Evolutionary conservation across 1,140 invertebrate species (phyloP), one percentile per base, ranked within the genome.

Genomic region (Eumaeus atala): DNA sequence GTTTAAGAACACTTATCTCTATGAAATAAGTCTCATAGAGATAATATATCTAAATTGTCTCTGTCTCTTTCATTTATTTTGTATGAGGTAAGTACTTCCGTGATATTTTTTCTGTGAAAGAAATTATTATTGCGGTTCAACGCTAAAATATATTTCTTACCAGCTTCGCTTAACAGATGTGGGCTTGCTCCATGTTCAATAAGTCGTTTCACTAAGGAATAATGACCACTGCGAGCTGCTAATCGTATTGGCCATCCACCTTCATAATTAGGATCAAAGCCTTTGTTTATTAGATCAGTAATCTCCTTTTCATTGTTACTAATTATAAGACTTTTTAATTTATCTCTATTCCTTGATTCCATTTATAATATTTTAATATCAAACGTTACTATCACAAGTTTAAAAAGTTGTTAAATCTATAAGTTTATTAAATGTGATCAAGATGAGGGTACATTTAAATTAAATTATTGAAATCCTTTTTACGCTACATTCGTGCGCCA

Each of bases 161-260:
- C 84, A 48, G 80, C 68, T 67, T 78, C 77, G 49, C 75, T 74
- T 16, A 84, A 56, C 51, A 79, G 60, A 64, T 87, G 81, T 48
- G 80, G 79, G 65, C 82, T 76, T 6, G 81, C 80, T 52, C 84
- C 80, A 61, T 68, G 72, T 56, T 72, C 73, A 56, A 87, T 59
- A 21, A 87, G 62, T 47, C 57, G 49, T 70, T 78, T 77, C 9
- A 84, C 84, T 53, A 84, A 67, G 16, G 54, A 54, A 50, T 64
- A 66, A 36, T 54, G 63, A 35, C 84, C 84, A 51, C 72, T 58
- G 9, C 81, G 68, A 48, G 84, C 81, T 9, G 81, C 81, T 55
- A 81, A 48, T 67, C 81, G 61, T 16, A 84, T 74, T 10, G 74
- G 75, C 81, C 80, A 87, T 21, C 84, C 84, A 21, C 74, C 69